Conservation (phyloP, 1,140 invertebrate genomes). For the Colletes latitarsis region DNA sequence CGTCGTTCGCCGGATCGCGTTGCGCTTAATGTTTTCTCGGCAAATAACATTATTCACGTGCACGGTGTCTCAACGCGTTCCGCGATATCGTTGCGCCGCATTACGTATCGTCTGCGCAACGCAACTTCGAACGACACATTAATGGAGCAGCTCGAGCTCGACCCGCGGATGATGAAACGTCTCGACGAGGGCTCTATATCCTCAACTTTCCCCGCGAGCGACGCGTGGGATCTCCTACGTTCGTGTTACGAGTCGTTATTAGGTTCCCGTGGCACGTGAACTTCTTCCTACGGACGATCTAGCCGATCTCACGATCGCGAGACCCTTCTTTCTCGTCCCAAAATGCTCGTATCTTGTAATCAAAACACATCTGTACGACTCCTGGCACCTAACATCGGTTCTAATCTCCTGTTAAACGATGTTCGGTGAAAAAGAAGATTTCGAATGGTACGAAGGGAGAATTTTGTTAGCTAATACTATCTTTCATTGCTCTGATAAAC, state of each 20-base stretch:
- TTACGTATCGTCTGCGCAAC: background rate
- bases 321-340: background rate
- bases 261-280: background rate
- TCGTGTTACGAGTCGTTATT: background rate
- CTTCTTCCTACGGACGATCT: background rate
- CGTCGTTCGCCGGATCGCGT: conserved; percentile 11
- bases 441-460: no score
- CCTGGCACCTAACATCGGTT: no score
- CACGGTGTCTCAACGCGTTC: conserved; percentile 4
- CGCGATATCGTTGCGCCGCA: conserved; percentile 2
- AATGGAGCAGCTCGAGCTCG: conserved; percentile 24
- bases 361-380: no score
- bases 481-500: no score
- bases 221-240: background rate
- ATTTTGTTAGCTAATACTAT: no score
- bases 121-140: conserved; percentile 38
- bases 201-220: background rate
- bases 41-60: conserved; percentile 38
- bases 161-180: conserved; percentile 14
- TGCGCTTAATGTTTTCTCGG: conserved; percentile 37
- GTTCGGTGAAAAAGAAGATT: no score
- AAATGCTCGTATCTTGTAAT: no score
- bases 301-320: background rate
- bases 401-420: no score
- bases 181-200: background rate